A percentile compares a stretch with the other conserved stretches of the same genome.
phyloP scores from a whole-genome alignment of 2,113 vertebrate genomes.

The Mugil cephalus region DNA sequence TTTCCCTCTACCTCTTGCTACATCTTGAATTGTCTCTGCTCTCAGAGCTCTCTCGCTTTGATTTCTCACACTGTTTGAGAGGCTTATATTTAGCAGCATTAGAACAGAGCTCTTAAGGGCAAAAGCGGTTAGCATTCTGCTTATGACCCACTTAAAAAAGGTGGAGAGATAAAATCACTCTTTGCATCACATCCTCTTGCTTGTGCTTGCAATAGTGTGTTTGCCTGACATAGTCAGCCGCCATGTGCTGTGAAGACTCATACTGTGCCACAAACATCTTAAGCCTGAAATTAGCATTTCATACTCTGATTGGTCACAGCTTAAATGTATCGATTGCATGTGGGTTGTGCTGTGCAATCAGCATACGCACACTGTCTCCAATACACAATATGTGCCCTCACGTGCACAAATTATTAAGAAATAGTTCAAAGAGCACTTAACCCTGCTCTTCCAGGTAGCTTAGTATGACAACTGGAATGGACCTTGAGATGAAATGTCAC shows the following conservation, averaged over 20 bases:
- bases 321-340: constrained; percentile 14
- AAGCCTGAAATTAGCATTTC: constrained; percentile 58
- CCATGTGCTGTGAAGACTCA: constrained; percentile 14
- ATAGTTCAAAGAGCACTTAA: constrained; percentile 37
- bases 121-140: constrained; percentile 47
- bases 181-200: neutral
- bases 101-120: constrained; percentile 35
- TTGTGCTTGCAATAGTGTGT: constrained; percentile 23
- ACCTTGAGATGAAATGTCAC: constrained; percentile 27
- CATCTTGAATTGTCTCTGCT: constrained; percentile 25
- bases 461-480: constrained; percentile 7
- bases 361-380: neutral
- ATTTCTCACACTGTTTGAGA: constrained; percentile 37
- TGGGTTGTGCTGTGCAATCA: constrained; percentile 30
- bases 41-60: constrained; percentile 24
- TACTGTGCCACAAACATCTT: constrained; percentile 35
- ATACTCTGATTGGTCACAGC: constrained; percentile 51
- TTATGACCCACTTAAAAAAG: constrained; percentile 46
- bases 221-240: constrained; percentile 15
- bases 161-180: constrained; percentile 40
- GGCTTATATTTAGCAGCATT: constrained; percentile 59
- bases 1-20: constrained; percentile 15
- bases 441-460: constrained; percentile 1
- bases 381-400: constrained; percentile 15
- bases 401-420: constrained; percentile 18